Base-by-base conservation (phyloP, 2,888 invertebrate genomes). In the Oeneis ivallda region DNA sequence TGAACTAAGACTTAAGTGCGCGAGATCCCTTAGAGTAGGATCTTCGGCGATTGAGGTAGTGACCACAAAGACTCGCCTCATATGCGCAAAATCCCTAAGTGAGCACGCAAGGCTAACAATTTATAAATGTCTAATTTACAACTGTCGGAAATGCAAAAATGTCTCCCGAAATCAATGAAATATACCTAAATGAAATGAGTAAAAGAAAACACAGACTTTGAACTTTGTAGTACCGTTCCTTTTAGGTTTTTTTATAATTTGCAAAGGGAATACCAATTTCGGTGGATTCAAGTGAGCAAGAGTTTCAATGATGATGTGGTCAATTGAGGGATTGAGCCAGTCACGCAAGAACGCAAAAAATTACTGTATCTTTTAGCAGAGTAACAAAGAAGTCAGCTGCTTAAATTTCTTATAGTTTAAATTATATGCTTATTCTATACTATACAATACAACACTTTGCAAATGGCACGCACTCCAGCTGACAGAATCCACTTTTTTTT, bases 261-360 rank as follows among this genome's bases (percentile, higher is more conserved):
- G 17, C 19, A 11, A 49, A 49, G 17, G 49, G 49, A 19, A 49
- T 49, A 49, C 17, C 9, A 49, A 49, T 49, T 10, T 49, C 6
- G 49, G 49, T 49, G 49, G 49, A 32, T 39, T 39, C 56, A 56
- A 39, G 56, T 56, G 56, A 56, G 56, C 56, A 56, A 39, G 13
- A 15, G 10, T 49, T 19, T 15, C 17, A 17, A 49, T 19, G 19
- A 49, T 49, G 49, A 49, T 49, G 49, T 17, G 49, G 8, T 19
- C 19, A 53, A 53, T 34, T 8, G 13, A 2, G 10, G 0, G 11
- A 26, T 4, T 26, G 26, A 26, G 26, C 26, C 26, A 2, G 26
- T 26, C 26, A 5, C 26, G 26, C 26, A 26, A 26, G 26, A 4
- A 26, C 26, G 26, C 26, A 26, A 26, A 26, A 26, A 26, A 26